Base-by-base conservation (phyloP, 2,888 invertebrate genomes). In the Acheta domesticus region DNA sequence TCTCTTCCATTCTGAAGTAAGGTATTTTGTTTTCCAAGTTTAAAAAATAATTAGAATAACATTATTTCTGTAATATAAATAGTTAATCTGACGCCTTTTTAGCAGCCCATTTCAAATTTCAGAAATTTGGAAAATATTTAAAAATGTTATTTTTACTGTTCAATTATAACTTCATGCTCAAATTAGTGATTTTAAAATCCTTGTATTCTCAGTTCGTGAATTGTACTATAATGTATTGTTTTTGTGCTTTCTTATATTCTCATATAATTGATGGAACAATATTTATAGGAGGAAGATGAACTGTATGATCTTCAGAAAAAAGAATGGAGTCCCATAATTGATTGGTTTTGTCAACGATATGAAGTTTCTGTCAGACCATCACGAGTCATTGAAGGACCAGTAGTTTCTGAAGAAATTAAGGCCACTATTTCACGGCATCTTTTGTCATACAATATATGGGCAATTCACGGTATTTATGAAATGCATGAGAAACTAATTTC, bases 301-400 rank as follows among this genome's bases (percentile, higher is more conserved):
- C 88, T 98, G 79, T 91, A 90, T 83, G 89, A 91, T 79, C 85
- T 95, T 62, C 97, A 98, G 89, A 87, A 89, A 79, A 87, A 91
- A 83, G 92, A 95, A 86, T 99, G 99, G 99, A 93, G 93, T 85
- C 97, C 98, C 11, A 86, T 98, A 2, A 89, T 98, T 80, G 89
- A 93, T 77, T 98, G 97, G 97, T 95, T 97, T 85, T 93, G 95
- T 86, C 89, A 94, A 83, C 91, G 93, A 83, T 97, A 93, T 87
- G 88, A 91, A 84, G 92, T 95, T 0, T 89, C 91, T 81, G 89
- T 97, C 81, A 88, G 91, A 81, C 91, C 95, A 84, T 93, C 95
- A 0, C 88, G 89, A 81, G 91, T 91, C 79, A 91, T 98, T 84
- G 89, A 91, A 77, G 89, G 91, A n/a, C 93, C 94, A 0, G 87